Evolutionary conservation across 2,888 invertebrate species (phyloP), one percentile per base, ranked within the genome.

Genomic region (Chymomyza caudatula): DNA sequence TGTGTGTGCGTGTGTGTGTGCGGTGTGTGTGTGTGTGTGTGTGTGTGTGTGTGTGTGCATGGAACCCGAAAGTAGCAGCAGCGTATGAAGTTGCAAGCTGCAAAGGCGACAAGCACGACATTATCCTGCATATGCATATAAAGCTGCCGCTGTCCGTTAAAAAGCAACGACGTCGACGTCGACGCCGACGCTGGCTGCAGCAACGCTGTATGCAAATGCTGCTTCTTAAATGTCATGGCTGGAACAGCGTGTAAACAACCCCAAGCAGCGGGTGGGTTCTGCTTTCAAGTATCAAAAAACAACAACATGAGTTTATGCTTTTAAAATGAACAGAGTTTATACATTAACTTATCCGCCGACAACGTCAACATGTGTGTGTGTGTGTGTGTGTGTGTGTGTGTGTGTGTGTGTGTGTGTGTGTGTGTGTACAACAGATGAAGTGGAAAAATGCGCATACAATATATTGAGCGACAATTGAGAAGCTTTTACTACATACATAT

Each of bases 261-360:
- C 29, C 11, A 37, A 11, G 29, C 29, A 1, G 11, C 8, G 29
- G 29, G 29, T 29, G 29, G 29, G 19, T 37, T 43, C 37, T 63
- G 57, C 68, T 71, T 60, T 78, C 69, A 74, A 74, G 80, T 77
- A 69, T 74, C 69, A 80, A 71, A 37, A 37, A 37, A 37, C 29
- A 74, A 79, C 70, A 81, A 84, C 84, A 77, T 72, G 64, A 77
- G 54, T 71, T 77, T 77, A 70, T 68, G 78, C 84, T 74, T 77
- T 77, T 70, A 77, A 69, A 73, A 65, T 57, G 84, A 75, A 81
- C 81, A 83, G 81, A 81, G 72, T 71, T 78, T 81, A 43, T 71
- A 81, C 84, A 81, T 84, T 83, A 83, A 81, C 84, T 78, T 83
- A 77, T 78, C 76, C 74, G 59, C 44, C 60, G 65, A 57, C 67